Evolutionary conservation across 2,797 vertebrate species (phyloP).

Genomic region (Anabas testudineus): DNA sequence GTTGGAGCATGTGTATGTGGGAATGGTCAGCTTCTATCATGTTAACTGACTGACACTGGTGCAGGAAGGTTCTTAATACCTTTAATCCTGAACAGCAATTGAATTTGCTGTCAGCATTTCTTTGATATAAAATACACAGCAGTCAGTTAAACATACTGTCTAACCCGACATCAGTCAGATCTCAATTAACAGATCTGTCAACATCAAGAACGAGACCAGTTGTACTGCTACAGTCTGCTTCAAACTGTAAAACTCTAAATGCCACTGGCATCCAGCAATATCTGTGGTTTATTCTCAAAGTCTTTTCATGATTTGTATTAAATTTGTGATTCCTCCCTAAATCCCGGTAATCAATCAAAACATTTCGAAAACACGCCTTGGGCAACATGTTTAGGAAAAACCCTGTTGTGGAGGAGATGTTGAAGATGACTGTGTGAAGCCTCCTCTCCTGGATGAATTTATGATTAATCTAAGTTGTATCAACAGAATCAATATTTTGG

Average conservation of each 20-base stretch:
- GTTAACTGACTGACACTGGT: not conserved
- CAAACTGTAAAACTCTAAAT: constrained; percentile 45
- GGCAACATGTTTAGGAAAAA: constrained; percentile 74
- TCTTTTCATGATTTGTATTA: constrained; percentile 71
- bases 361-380: constrained; percentile 71
- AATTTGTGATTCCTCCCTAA: constrained; percentile 77
- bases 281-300: constrained; percentile 43
- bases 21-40: constrained; percentile 12
- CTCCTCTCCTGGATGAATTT: constrained; percentile 23
- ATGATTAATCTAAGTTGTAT: constrained; percentile 55
- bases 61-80: constrained; percentile 5
- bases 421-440: constrained; percentile 35
- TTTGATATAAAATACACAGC: constrained; percentile 24
- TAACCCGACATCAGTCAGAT: constrained; percentile 49
- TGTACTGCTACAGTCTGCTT: constrained; percentile 27
- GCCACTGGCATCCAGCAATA: constrained; percentile 49
- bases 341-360: constrained; percentile 78
- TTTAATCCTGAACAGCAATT: constrained; percentile 3
- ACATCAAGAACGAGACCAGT: constrained; percentile 13
- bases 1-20: not conserved
- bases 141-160: constrained; percentile 19
- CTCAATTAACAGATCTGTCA: constrained; percentile 57
- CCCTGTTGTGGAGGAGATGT: constrained; percentile 51
- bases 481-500: constrained; percentile 54
- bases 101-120: constrained; percentile 14